Conservation (phyloP, 2,888 invertebrate species). For the Tinea semifulvella region DNA sequence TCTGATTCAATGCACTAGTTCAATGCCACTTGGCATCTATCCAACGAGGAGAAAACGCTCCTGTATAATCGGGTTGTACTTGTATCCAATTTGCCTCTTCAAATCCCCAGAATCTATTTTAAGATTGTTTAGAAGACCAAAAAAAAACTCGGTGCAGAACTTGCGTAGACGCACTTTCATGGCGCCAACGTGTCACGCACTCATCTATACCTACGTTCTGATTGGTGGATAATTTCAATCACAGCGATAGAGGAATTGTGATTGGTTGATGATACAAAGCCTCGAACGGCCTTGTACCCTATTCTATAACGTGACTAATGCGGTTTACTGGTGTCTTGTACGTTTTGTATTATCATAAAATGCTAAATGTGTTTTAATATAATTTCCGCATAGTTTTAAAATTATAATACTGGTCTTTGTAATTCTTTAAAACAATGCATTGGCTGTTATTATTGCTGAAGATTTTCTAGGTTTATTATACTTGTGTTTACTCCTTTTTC, state of each 20-base stretch:
- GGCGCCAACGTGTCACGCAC: constrained; percentile 14
- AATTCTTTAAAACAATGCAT: too few species aligned
- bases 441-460: too few species aligned
- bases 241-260: background rate
- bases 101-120: constrained; percentile 10
- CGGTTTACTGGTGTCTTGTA: constrained; percentile 13
- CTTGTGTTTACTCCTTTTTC: too few species aligned
- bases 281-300: constrained; percentile 6
- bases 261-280: constrained; percentile 6
- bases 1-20: constrained; percentile 15
- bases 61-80: constrained; percentile 14
- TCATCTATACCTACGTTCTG: background rate
- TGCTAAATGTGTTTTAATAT: constrained; percentile 13
- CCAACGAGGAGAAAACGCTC: constrained; percentile 14
- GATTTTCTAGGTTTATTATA: too few species aligned
- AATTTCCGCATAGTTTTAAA: constrained; percentile 2
- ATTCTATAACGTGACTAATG: constrained; percentile 15
- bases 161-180: constrained; percentile 14
- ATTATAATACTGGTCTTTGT: too few species aligned
- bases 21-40: constrained; percentile 14
- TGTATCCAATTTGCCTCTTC: constrained; percentile 9
- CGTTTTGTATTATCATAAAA: constrained; percentile 3
- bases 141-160: constrained; percentile 7
- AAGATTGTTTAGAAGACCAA: constrained; percentile 4
- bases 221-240: constrained; percentile 2